Evolutionary conservation across 2,888 invertebrate genomes (phyloP).

Genomic region (Unio delphinus): DNA sequence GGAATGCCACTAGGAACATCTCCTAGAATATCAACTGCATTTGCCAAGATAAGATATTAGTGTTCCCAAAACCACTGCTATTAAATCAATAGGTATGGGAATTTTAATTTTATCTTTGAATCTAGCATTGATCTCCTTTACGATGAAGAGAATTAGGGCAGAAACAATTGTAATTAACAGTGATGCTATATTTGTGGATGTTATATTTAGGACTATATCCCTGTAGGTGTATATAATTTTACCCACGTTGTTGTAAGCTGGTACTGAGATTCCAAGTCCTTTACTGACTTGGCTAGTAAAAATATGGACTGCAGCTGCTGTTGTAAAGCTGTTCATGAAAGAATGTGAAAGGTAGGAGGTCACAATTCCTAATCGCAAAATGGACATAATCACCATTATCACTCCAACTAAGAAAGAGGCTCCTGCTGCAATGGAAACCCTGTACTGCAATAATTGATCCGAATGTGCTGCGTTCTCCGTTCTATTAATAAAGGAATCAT

Average conservation of each 20-base stretch:
- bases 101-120: constrained; percentile 52
- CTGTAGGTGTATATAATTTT: constrained; percentile 74
- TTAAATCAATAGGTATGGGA: constrained; percentile 65
- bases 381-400: constrained; percentile 40
- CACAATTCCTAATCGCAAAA: constrained; percentile 46
- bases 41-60: constrained; percentile 51
- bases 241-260: constrained; percentile 28
- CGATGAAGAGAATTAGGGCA: constrained; percentile 77
- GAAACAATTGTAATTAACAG: constrained; percentile 79
- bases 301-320: constrained; percentile 49
- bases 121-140: constrained; percentile 57
- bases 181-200: constrained; percentile 79
- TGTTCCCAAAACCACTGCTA: constrained; percentile 56
- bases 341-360: constrained; percentile 50
- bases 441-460: too few relatives aligned
- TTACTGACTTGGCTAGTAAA: constrained; percentile 44
- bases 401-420: constrained; percentile 31
- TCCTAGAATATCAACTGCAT: constrained; percentile 40
- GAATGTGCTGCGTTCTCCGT: too few relatives aligned
- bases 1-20: constrained; percentile 57
- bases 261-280: constrained; percentile 34
- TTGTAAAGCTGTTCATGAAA: constrained; percentile 54
- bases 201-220: constrained; percentile 76
- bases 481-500: too few relatives aligned
- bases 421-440: background rate